Percentiles rank a stretch among this genome's conserved stretches.
phyloP scores from a whole-genome alignment of 2,113 vertebrate genomes.

The Cinclus cinclus region DNA sequence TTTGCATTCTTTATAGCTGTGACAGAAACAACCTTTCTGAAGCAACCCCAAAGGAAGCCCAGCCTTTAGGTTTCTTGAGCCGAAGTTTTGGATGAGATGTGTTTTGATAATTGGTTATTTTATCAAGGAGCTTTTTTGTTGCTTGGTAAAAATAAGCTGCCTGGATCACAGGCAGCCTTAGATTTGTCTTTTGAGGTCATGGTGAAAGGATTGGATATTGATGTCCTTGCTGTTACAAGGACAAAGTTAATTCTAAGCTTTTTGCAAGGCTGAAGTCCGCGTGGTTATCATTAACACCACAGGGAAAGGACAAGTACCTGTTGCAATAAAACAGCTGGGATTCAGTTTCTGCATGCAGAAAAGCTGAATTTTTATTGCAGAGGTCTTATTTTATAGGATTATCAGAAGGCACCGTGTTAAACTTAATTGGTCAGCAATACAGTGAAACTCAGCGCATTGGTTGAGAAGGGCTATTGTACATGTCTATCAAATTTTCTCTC shows the following conservation, averaged over 20 bases:
- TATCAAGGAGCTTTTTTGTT: neutral
- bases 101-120: neutral
- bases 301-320: neutral
- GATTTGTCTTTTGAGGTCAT: neutral
- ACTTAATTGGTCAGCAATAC: too few relatives aligned
- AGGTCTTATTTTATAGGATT: too few relatives aligned
- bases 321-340: too few relatives aligned
- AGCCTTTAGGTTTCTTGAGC: neutral
- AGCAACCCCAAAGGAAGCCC: neutral
- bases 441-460: too few relatives aligned
- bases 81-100: neutral
- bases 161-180: neutral
- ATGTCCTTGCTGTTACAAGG: neutral
- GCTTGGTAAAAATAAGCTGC: neutral
- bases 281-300: neutral
- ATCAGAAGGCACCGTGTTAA: too few relatives aligned
- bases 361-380: too few relatives aligned
- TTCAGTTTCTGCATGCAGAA: too few relatives aligned
- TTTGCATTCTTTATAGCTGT: accelerated
- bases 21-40: neutral
- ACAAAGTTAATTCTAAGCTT: neutral
- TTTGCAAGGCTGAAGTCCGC: neutral
- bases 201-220: neutral
- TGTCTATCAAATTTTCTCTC: too few relatives aligned
- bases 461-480: too few relatives aligned